Percentiles rank a stretch among this genome's conserved stretches.
These are phyloP conservation scores for Ciona savignyi DNA, from an alignment of 23 tunicate genomes.

Conservation along the genomic window DNA sequence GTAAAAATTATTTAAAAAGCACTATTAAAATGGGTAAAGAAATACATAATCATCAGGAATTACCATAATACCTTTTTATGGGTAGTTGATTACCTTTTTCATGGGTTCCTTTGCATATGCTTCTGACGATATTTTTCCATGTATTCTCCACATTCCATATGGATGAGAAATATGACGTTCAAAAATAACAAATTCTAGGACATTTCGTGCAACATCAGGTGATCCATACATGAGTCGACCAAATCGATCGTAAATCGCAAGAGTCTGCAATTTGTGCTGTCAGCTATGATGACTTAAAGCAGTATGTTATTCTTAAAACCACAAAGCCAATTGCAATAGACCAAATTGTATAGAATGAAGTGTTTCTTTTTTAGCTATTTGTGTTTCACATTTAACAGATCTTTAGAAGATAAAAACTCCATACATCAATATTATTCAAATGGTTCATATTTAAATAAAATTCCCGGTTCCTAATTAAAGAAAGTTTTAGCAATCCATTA, in stretches of 20 bases:
- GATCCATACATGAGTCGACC: slow-evolving; percentile 85
- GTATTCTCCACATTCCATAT: slow-evolving; percentile 85
- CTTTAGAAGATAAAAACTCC: too few species aligned
- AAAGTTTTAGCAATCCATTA: too few species aligned
- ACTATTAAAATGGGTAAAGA: background rate
- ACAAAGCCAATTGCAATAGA: too few species aligned
- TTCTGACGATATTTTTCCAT: slow-evolving; percentile 42
- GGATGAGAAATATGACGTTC: slow-evolving; percentile 82
- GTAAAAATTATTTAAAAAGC: background rate
- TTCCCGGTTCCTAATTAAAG: too few species aligned
- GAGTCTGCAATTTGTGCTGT: slow-evolving; percentile 19
- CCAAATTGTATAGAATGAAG: too few species aligned
- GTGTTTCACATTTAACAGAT: too few species aligned
- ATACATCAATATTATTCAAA: too few species aligned
- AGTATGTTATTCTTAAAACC: background rate
- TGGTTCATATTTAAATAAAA: too few species aligned
- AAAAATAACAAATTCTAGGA: slow-evolving; percentile 84
- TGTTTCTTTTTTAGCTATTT: too few species aligned
- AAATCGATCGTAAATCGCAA: slow-evolving; percentile 78
- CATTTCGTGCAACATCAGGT: slow-evolving; percentile 43
- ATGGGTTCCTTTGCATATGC: slow-evolving; percentile 37
- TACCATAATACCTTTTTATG: background rate
- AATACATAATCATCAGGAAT: background rate
- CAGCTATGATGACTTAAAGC: background rate
- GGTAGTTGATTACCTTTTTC: slow-evolving; percentile 19